Percentiles rank a stretch among this genome's conserved stretches.
Conservation (phyloP, 2,797 vertebrate species). For the Pelochelys cantorii region DNA sequence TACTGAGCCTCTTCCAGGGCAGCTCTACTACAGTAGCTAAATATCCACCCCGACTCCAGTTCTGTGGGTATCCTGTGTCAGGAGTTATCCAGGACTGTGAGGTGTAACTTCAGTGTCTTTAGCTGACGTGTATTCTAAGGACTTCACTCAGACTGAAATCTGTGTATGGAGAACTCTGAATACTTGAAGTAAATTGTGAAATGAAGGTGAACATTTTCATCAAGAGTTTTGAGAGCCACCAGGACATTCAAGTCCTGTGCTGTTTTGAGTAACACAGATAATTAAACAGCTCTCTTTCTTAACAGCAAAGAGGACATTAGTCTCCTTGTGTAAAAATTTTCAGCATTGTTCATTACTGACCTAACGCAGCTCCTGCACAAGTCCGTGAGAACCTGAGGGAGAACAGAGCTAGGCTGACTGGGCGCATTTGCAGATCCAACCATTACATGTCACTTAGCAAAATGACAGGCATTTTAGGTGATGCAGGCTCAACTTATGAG, state of each 20-base stretch:
- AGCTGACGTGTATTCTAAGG: neutral
- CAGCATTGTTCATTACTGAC: neutral
- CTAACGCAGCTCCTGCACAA: neutral
- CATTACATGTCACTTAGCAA: neutral
- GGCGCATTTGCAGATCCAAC: neutral
- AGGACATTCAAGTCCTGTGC: neutral
- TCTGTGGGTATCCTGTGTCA: neutral
- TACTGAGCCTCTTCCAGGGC: neutral
- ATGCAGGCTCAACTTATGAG: neutral
- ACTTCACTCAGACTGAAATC: neutral
- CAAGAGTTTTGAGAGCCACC: neutral
- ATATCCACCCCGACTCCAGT: neutral
- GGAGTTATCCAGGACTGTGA: neutral
- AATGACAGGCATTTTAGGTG: neutral
- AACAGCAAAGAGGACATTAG: neutral
- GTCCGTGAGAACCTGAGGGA: neutral
- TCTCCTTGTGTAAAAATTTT: neutral
- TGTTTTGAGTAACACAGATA: neutral
- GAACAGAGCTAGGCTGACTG: neutral
- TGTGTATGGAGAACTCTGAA: neutral
- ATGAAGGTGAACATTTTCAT: neutral
- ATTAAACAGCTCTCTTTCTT: neutral
- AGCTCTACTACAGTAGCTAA: neutral
- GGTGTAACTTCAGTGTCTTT: neutral
- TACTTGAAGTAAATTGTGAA: neutral